Evolutionary conservation across 2,113 vertebrate species (phyloP).

Genomic region (Mionectes macconnelli): DNA sequence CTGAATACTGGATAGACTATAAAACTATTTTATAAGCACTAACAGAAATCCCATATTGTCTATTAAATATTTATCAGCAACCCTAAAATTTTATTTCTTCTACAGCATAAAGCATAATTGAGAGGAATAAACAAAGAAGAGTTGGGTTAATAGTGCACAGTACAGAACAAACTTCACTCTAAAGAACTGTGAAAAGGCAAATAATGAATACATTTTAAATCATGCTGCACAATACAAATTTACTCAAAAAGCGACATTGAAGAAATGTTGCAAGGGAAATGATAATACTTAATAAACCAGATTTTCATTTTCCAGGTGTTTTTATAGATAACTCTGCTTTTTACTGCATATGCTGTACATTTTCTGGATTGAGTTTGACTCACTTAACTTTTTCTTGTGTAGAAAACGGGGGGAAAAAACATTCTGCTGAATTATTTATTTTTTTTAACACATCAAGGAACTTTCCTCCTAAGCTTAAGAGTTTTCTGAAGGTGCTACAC

Average conservation of each 20-base stretch:
- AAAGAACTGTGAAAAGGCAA: not conserved
- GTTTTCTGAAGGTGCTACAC: not conserved
- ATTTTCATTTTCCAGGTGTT: constrained; percentile 19
- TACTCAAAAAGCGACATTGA: not conserved
- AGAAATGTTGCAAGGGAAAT: not conserved
- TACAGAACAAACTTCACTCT: not conserved
- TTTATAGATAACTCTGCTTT: constrained; percentile 12
- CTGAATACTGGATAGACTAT: not conserved
- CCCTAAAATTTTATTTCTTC: not conserved
- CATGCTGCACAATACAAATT: not conserved
- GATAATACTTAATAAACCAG: not conserved
- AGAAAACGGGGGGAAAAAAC: not conserved
- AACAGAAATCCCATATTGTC: not conserved
- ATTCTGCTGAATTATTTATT: not conserved
- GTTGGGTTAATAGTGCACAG: not conserved
- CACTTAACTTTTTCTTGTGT: not conserved
- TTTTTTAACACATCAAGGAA: not conserved
- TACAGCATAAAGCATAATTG: constrained; percentile 5
- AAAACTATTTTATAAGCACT: not conserved
- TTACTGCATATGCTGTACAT: not conserved
- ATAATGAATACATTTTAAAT: not conserved
- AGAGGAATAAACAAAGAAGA: constrained; percentile 27
- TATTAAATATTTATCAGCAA: not conserved
- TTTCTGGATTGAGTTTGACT: not conserved
- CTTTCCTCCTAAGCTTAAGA: not conserved